Conservation (phyloP, 2,113 vertebrate genomes). For the Oenanthe oenanthe region DNA sequence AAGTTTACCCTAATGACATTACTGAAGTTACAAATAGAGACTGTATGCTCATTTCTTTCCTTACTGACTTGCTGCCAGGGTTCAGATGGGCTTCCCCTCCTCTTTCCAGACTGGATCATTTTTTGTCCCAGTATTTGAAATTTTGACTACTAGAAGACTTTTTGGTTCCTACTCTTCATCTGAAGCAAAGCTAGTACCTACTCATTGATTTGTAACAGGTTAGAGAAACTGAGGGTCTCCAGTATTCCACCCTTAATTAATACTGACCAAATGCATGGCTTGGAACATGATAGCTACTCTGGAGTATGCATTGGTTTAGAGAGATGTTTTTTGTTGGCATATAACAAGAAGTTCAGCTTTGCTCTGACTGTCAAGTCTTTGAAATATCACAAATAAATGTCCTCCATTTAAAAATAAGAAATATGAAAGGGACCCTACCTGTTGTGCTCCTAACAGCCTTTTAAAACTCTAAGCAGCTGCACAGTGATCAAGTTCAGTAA, state of each 20-base stretch:
- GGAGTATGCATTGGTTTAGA: rapidly evolving
- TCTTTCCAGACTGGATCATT: background rate
- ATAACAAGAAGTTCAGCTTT: background rate
- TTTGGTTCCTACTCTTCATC: background rate
- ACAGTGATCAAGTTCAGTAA: background rate
- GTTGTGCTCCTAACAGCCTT: background rate
- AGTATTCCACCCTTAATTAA: background rate
- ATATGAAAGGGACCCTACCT: background rate
- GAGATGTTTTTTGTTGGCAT: background rate
- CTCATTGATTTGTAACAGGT: background rate
- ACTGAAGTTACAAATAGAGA: background rate
- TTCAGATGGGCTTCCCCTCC: background rate
- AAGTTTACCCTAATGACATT: background rate
- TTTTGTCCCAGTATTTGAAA: background rate
- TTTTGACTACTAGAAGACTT: background rate
- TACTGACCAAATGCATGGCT: background rate
- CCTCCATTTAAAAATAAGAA: background rate
- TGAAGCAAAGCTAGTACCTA: background rate
- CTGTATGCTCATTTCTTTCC: background rate
- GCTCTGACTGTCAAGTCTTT: background rate
- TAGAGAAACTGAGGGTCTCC: background rate
- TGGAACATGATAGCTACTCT: background rate
- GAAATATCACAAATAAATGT: background rate
- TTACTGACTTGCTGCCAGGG: background rate
- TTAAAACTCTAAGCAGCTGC: background rate